Evolutionary conservation across 2,888 invertebrate species (phyloP).

Genomic region (Clunio marinus): DNA sequence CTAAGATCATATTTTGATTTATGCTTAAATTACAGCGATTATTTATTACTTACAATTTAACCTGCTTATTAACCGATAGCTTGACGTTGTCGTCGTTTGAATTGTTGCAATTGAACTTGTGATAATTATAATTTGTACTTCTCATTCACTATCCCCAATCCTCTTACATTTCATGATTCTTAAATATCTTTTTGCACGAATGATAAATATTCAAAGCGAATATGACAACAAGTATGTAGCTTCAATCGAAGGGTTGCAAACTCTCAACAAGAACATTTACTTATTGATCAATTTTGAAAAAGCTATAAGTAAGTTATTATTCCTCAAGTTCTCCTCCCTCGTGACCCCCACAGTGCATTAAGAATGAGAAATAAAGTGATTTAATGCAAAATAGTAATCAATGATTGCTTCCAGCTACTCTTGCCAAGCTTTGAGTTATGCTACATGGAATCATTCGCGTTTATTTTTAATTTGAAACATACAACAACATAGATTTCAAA

Average conservation of each 20-base stretch:
- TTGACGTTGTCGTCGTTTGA: not conserved
- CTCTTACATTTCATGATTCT: not conserved
- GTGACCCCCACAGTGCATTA: not conserved
- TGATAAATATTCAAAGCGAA: constrained; percentile 38
- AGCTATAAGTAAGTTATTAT: not conserved
- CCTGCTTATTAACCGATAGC: constrained; percentile 27
- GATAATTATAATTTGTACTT: constrained; percentile 33
- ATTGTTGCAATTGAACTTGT: constrained; percentile 22
- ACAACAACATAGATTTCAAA: too few relatives aligned
- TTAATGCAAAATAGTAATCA: constrained; percentile 38
- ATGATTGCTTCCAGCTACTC: constrained; percentile 28
- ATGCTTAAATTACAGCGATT: constrained; percentile 9
- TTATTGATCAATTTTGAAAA: not conserved
- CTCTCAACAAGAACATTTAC: not conserved
- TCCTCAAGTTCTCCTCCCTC: not conserved
- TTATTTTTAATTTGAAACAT: too few relatives aligned
- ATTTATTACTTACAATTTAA: constrained; percentile 25
- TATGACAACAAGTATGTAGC: constrained; percentile 13
- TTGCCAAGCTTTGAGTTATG: not conserved
- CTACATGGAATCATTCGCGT: not conserved
- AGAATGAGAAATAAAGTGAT: constrained; percentile 27
- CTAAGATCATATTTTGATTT: not conserved
- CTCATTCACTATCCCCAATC: not conserved
- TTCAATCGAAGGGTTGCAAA: not conserved
- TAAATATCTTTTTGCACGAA: not conserved